phyloP scores from a whole-genome alignment of 2,888 invertebrate species.

The Augiades crinisus region DNA sequence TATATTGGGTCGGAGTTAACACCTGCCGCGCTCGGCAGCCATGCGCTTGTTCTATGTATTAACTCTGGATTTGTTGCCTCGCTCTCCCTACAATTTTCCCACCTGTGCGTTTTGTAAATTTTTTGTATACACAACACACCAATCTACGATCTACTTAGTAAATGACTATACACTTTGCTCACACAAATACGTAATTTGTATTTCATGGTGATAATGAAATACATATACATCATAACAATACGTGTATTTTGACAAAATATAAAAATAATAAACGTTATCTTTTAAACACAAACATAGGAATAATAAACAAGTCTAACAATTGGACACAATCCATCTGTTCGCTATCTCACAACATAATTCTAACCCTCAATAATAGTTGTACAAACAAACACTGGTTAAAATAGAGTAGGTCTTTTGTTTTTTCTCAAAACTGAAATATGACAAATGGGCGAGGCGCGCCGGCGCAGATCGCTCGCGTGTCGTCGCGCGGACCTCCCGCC shows the following conservation, averaged over 20 bases:
- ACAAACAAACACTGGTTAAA: slow-evolving; percentile 73
- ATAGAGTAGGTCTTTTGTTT: slow-evolving; percentile 76
- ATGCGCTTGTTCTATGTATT: slow-evolving; percentile 56
- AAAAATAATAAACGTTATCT: neutral
- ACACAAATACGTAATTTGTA: neutral
- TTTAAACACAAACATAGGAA: slow-evolving; percentile 12
- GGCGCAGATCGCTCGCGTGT: slow-evolving; percentile 72
- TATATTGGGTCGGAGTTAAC: slow-evolving; percentile 56
- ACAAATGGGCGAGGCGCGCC: slow-evolving; percentile 73
- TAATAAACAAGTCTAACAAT: slow-evolving; percentile 37
- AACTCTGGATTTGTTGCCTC: slow-evolving; percentile 47
- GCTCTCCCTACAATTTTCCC: slow-evolving; percentile 47
- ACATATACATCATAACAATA: no score
- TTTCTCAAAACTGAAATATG: slow-evolving; percentile 76
- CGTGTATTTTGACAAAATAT: no score
- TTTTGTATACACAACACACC: slow-evolving; percentile 41
- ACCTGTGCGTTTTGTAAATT: slow-evolving; percentile 55
- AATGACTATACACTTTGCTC: neutral
- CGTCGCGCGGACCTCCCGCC: slow-evolving; percentile 80
- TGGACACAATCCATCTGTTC: slow-evolving; percentile 66
- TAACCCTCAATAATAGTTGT: slow-evolving; percentile 71
- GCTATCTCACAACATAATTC: slow-evolving; percentile 63
- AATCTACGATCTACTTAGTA: slow-evolving; percentile 23
- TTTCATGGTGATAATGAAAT: neutral
- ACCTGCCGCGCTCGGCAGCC: slow-evolving; percentile 65